Base-by-base conservation (phyloP, 2,888 invertebrate genomes). In the Agonopterix heracliana region DNA sequence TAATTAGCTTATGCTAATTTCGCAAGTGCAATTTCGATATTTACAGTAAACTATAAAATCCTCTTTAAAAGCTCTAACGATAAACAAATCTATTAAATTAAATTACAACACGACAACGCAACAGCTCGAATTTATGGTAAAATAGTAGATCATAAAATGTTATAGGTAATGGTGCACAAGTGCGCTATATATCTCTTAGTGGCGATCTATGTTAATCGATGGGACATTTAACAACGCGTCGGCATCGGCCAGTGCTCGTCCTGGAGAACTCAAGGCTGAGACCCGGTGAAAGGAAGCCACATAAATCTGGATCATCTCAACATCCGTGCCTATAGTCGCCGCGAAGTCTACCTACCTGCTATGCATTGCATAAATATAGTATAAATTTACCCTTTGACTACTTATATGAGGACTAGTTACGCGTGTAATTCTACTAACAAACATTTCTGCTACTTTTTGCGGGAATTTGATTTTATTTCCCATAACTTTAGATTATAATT, bases 271-370 rank as follows among this genome's bases (percentile, higher is more conserved):
- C 87, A 87, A 88, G 87, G 87, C 80, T 81, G 73, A 53, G 52
- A 51, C 59, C 51, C 64, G 68, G 87, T 86, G 87, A 88, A 88
- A 87, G 87, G 87, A 84, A 76, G 61, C 70, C 56, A 60, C 59
- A 67, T 69, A 78, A 78, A 87, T 85, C 86, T 86, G 86, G 85
- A 86, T 81, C 87, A 84, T 87, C 87, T 74, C 68, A 71, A 73
- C 63, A 66, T 73, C 58, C 64, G 60, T 52, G 50, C 38, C 38
- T 11, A n/a, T 38, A 38, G 38, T 38, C 26, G 38, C 10, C 38
- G 38, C 38, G 9, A 38, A 38, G 38, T n/a, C 9, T 10, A 38
- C 10, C 10, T 38, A 38, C n/a, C 38, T 36, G n/a, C 4, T 5
- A 10, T 36, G 10, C 36, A 38, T 26, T n/a, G 38, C n/a, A 38